Conservation (phyloP, 2,888 invertebrate species). For the Cheilosia grossa region DNA sequence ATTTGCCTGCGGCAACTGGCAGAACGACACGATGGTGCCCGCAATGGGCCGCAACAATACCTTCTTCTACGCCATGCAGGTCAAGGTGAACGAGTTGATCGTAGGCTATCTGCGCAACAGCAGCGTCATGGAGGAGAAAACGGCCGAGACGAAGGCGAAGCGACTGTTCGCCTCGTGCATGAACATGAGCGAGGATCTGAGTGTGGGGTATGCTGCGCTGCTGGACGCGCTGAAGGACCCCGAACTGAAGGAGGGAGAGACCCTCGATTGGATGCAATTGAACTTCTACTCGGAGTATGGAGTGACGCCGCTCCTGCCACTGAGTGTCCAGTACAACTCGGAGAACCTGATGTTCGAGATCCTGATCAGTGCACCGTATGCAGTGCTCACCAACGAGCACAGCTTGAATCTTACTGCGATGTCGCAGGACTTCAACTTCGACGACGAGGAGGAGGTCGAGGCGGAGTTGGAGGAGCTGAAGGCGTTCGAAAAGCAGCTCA, state of each 20-base stretch:
- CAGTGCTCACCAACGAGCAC: conserved; percentile 58
- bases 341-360: conserved; percentile 77
- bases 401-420: conserved; percentile 76
- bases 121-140: conserved; percentile 70
- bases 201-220: conserved; percentile 75
- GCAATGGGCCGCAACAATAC: conserved; percentile 77
- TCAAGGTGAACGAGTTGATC: conserved; percentile 77
- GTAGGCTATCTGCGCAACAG: conserved; percentile 77
- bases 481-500: conserved; percentile 78
- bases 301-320: conserved; percentile 77
- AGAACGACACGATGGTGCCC: conserved; percentile 76
- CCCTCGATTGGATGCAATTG: conserved; percentile 78
- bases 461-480: conserved; percentile 74
- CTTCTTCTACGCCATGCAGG: conserved; percentile 78
- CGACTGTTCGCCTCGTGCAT: conserved; percentile 78
- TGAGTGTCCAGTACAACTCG: conserved; percentile 78
- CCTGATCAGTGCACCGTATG: conserved; percentile 74
- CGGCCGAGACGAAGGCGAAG: conserved; percentile 79
- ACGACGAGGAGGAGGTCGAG: conserved; percentile 44
- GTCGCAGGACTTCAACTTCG: conserved; percentile 77
- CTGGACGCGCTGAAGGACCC: conserved; percentile 69
- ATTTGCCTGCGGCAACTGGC: conserved; percentile 80
- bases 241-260: conserved; percentile 63
- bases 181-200: conserved; percentile 76
- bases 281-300: conserved; percentile 80